Base-by-base conservation (phyloP, 2,113 vertebrate genomes). In the Oryzias melastigma region DNA sequence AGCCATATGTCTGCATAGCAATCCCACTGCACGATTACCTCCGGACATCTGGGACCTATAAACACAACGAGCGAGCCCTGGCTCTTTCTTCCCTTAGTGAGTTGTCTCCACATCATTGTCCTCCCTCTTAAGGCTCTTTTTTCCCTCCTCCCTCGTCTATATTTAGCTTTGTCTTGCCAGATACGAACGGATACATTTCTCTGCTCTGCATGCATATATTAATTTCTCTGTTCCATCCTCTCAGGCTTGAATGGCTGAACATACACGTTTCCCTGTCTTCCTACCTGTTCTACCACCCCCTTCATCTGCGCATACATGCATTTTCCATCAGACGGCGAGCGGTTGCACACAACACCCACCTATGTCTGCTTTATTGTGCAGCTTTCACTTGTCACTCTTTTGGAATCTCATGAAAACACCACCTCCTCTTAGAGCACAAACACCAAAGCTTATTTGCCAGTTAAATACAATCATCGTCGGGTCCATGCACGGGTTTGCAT, bases 11-110 rank as follows among this genome's bases (percentile, higher is more conserved):
- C 81, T 83, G 77, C 78, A 75, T 60, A 80, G 61, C 78, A 75
- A 86, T 87, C 85, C 84, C 87, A 83, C 67, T 75, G 71, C 75
- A 79, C 85, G 84, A 86, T 89, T 90, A 88, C 84, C 84, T 87
- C 75, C 62, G 68, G 83, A 88, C 85, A 89, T 89, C 88, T 88
- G 87, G 85, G 85, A 78, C 69, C 78, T 70, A 83, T 84, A 85
- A 87, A 79, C 79, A 83, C 73, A 57, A 65, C 8, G 0, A 71
- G 52, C 18, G 1, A 62, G 52, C 64, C 61, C 41, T 22, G 40
- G 48, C 68, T 62, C 47, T 44, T 25, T 50, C 63, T 51, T 65
- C 65, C 61, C 62, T 69, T 66, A 24, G 52, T 74, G 52, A 55
- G 45, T 68, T 81, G 67, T 79, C 67, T 73, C 73, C 71, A 72